Conservation (phyloP, 2,797 vertebrate genomes). For the Cebuella pygmaea region DNA sequence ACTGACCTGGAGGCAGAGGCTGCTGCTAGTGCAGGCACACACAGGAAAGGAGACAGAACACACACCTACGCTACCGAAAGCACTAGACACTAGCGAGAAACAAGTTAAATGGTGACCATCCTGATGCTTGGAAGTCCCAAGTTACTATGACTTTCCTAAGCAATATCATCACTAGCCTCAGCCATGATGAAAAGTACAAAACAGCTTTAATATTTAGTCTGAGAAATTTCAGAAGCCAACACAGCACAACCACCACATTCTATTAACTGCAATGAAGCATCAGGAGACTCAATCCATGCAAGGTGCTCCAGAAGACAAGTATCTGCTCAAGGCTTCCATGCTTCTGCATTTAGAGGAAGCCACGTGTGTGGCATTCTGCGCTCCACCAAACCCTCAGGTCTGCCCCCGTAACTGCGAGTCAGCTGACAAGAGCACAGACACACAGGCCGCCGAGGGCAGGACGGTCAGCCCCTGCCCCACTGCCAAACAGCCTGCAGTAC, state of each 20-base stretch:
- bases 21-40: not conserved
- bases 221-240: not conserved
- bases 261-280: rapidly evolving
- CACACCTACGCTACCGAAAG: not conserved
- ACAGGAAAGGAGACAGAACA: rapidly evolving
- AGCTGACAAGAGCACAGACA: not conserved
- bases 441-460: not conserved
- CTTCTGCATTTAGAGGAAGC: not conserved
- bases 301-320: not conserved
- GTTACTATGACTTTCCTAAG: not conserved
- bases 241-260: rapidly evolving
- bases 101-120: not conserved
- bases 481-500: not conserved
- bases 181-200: not conserved
- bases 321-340: not conserved
- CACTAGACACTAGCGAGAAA: conserved; percentile 21
- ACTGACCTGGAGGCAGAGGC: not conserved
- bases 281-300: rapidly evolving
- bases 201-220: rapidly evolving
- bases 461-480: rapidly evolving
- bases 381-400: rapidly evolving
- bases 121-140: not conserved
- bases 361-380: rapidly evolving
- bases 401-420: rapidly evolving
- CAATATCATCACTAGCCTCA: not conserved